phyloP scores from a whole-genome alignment of 2,113 vertebrate species.

The Atherinomorus stipes region DNA sequence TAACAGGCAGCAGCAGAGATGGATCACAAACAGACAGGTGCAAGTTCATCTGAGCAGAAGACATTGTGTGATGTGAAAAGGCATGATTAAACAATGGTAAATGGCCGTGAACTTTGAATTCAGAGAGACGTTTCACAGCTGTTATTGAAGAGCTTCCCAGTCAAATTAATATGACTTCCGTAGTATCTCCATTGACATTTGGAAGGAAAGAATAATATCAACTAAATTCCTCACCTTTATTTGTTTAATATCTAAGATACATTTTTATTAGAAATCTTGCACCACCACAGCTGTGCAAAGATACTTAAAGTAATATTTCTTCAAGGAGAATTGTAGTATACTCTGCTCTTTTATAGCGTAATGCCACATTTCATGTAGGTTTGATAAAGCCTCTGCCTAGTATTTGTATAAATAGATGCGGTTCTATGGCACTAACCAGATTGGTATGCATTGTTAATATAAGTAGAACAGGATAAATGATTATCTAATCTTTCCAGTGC shows the following conservation, averaged over 20 bases:
- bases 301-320: constrained; percentile 64
- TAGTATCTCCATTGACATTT: constrained; percentile 82
- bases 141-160: constrained; percentile 76
- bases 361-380: constrained; percentile 11
- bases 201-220: constrained; percentile 81
- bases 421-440: not conserved
- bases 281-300: constrained; percentile 59
- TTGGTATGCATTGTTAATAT: too few species aligned
- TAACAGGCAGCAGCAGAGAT: constrained; percentile 27
- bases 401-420: too few species aligned
- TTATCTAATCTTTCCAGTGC: too few species aligned
- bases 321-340: constrained; percentile 31
- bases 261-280: constrained; percentile 76
- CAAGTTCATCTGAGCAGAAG: constrained; percentile 53
- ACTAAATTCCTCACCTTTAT: constrained; percentile 74
- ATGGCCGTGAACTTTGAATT: constrained; percentile 82
- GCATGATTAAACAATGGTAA: constrained; percentile 79
- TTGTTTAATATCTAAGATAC: constrained; percentile 76
- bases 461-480: too few species aligned
- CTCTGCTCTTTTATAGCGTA: constrained; percentile 52
- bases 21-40: constrained; percentile 37
- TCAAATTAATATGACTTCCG: constrained; percentile 75
- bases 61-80: constrained; percentile 65
- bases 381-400: too few species aligned
- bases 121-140: constrained; percentile 70